phyloP scores from a whole-genome alignment of 2,888 invertebrate genomes.

The Leucoma salicis region DNA sequence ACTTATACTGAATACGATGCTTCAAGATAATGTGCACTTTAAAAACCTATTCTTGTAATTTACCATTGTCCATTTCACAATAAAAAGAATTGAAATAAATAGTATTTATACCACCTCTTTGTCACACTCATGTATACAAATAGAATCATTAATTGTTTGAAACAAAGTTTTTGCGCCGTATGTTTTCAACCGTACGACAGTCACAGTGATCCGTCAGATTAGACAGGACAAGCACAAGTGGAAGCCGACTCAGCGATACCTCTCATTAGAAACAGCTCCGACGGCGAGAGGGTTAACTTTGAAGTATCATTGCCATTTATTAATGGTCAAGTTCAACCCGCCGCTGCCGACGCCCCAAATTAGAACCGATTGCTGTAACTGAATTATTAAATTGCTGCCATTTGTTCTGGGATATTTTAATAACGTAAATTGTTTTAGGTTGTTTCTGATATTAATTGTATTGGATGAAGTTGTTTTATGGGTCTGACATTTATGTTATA shows the following conservation, averaged over 20 bases:
- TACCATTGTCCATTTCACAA: no score
- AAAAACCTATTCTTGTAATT: no score
- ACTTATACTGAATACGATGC: no score
- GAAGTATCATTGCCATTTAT: constrained; percentile 81
- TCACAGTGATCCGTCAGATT: constrained; percentile 29
- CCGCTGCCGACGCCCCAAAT: constrained; percentile 47
- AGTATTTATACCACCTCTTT: no score
- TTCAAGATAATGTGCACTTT: no score
- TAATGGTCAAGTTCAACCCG: constrained; percentile 76
- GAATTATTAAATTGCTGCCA: constrained; percentile 74
- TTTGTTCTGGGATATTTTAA: constrained; percentile 54
- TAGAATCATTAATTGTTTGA: constrained; percentile 1
- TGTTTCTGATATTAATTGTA: constrained; percentile 10
- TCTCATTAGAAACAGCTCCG: constrained; percentile 54
- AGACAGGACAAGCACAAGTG: constrained; percentile 38
- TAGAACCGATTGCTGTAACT: constrained; percentile 71
- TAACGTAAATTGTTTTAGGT: constrained; percentile 27
- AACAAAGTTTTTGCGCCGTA: neutral
- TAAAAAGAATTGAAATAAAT: no score
- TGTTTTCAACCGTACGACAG: constrained; percentile 4
- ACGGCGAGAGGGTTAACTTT: constrained; percentile 71
- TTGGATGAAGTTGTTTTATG: constrained; percentile 3
- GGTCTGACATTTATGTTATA: neutral
- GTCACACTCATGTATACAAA: neutral
- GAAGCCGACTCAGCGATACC: constrained; percentile 46